Base-by-base conservation (phyloP, 2,113 vertebrate species). In the Chloropsis cyanopogon region DNA sequence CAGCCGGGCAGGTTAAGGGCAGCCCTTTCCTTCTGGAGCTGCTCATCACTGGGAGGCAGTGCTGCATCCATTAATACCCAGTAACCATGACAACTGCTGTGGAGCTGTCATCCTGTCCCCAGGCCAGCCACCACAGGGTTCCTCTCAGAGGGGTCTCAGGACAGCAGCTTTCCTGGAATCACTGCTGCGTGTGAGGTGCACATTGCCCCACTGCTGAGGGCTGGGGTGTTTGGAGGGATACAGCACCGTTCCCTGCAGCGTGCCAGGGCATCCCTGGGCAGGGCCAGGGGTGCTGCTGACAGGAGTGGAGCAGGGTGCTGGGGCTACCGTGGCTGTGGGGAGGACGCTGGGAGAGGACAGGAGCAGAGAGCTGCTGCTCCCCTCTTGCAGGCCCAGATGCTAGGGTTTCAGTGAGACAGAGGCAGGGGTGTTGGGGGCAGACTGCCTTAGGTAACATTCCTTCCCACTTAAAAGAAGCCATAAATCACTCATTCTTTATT, bases 401-500 rank as follows among this genome's bases (percentile, higher is more conserved):
- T 90, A 77, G 37, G 88, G 44, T 35, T 94, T 96, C 85, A 83
- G 33, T 2, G n/a, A 97, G 90, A 93, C 64, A 83, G 72, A 95
- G 95, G 90, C 37, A 81, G 85, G 78, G 92, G 68, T 90, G 90
- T 90, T 4, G 20, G 90, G 79, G 92, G 79, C 57, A 91, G 92
- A 90, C 52, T 88, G 95, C 94, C 96, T 93, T 83, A 92, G 95
- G 95, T 95, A 96, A 97, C 93, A 97, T 97, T 97, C 96, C 72
- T 96, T 96, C 79, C 72, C n/a, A 80, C 93, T 96, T 95, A 94
- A 96, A 96, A 96, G 96, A 70, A 93, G 59, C 49, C 71, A 71
- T 97, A 96, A 96, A 97, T 97, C 96, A 95, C 92, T 97, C 94
- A 95, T 75, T 94, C 95, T 95, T 96, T 96, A 97, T 96, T 96